A percentile compares a stretch with the other conserved stretches of the same genome.
These are phyloP conservation scores for Chromoteleia sp. DNA, from an alignment of 2,888 invertebrate genomes.

Conservation along the genomic window DNA sequence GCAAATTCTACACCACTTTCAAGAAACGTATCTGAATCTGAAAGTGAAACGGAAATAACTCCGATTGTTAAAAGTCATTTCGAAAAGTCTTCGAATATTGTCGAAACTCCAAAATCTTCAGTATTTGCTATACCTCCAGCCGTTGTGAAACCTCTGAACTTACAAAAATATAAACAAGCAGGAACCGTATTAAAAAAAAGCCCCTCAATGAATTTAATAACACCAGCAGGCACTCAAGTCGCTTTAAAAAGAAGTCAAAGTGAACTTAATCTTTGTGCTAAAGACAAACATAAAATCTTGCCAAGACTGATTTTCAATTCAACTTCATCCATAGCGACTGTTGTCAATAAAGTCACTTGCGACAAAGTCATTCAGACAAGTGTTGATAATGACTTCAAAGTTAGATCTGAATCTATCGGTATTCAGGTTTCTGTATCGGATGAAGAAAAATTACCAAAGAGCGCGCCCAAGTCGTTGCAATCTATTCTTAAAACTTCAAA, in stretches of 20 bases:
- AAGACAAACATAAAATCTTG: slow-evolving; percentile 73
- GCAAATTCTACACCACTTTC: slow-evolving; percentile 81
- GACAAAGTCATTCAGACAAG: slow-evolving; percentile 82
- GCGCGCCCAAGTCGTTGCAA: slow-evolving; percentile 76
- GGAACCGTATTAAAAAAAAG: slow-evolving; percentile 79
- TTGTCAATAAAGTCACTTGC: slow-evolving; percentile 81
- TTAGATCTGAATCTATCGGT: slow-evolving; percentile 79
- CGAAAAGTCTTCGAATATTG: slow-evolving; percentile 36
- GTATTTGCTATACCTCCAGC: slow-evolving; percentile 72
- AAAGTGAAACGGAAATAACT: slow-evolving; percentile 82
- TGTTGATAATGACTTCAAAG: slow-evolving; percentile 49
- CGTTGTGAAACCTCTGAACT: slow-evolving; percentile 30
- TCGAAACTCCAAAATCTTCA: slow-evolving; percentile 69
- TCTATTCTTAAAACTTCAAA: slow-evolving; percentile 79
- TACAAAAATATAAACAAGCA: slow-evolving; percentile 40
- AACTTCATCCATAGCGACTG: slow-evolving; percentile 83
- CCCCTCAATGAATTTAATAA: slow-evolving; percentile 81
- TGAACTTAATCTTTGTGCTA: slow-evolving; percentile 79
- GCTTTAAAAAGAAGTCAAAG: slow-evolving; percentile 81
- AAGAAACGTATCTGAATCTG: slow-evolving; percentile 76
- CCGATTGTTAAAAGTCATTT: slow-evolving; percentile 81
- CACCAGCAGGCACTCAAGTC: slow-evolving; percentile 70
- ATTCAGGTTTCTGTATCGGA: slow-evolving; percentile 80
- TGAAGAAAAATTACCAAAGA: slow-evolving; percentile 80
- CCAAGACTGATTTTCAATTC: slow-evolving; percentile 81